Percentiles rank a stretch among this genome's conserved stretches.
These are phyloP conservation scores for Philopotamus ludificatus DNA, from an alignment of 1,140 invertebrate species.

Conservation along the genomic window DNA sequence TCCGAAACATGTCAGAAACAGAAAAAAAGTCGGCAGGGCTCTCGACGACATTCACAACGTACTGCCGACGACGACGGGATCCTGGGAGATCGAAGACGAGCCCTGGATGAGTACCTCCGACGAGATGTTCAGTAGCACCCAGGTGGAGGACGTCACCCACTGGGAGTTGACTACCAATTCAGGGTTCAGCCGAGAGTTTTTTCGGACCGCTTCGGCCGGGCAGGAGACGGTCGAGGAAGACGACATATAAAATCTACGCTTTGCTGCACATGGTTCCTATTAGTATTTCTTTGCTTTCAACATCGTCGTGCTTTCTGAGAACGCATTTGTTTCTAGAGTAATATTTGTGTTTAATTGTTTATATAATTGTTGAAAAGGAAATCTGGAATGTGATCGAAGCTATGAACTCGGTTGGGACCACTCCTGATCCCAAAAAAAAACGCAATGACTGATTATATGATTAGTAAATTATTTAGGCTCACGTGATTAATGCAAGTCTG, in stretches of 20 bases:
- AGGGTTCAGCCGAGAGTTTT: conserved; percentile 48
- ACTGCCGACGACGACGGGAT: neutral
- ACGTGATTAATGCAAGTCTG: too few relatives aligned
- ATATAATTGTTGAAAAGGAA: too few relatives aligned
- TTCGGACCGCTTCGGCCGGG: conserved; percentile 53
- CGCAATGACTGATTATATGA: conserved; percentile 39
- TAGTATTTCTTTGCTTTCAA: conserved; percentile 33
- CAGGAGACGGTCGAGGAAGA: conserved; percentile 51
- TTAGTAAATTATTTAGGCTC: conserved; percentile 21
- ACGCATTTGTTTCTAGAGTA: neutral
- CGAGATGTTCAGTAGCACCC: conserved; percentile 25
- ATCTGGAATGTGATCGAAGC: conserved; percentile 31
- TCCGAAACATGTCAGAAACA: conserved; percentile 14
- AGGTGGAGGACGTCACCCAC: conserved; percentile 30
- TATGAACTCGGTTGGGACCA: conserved; percentile 22
- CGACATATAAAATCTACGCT: conserved; percentile 34
- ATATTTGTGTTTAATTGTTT: neutral
- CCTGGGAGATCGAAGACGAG: conserved; percentile 30
- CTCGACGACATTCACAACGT: conserved; percentile 14
- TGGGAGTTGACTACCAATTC: conserved; percentile 34
- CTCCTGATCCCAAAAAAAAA: conserved; percentile 31
- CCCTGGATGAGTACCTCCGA: conserved; percentile 28
- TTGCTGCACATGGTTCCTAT: conserved; percentile 25
- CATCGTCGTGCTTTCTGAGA: conserved; percentile 18
- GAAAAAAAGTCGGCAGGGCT: conserved; percentile 31